Conservation (phyloP, 2,797 vertebrate genomes). For the Xenops minutus region DNA sequence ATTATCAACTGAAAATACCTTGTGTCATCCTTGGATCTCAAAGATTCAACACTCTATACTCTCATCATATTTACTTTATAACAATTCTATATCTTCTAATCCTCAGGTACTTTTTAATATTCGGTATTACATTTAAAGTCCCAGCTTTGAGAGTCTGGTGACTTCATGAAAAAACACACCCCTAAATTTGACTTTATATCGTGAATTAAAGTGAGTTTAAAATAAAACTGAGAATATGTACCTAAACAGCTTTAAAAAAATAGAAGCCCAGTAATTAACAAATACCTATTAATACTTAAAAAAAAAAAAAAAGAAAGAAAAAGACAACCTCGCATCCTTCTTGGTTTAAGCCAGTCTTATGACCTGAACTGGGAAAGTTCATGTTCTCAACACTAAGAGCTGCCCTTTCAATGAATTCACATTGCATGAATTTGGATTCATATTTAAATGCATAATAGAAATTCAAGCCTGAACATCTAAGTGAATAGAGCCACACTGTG, state of each 20-base stretch:
- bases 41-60: background rate
- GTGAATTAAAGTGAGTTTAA: background rate
- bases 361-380: background rate
- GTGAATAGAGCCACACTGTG: conserved; percentile 46
- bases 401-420: background rate
- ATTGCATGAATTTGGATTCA: background rate
- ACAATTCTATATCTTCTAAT: background rate
- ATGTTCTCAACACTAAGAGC: background rate
- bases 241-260: background rate
- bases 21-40: conserved; percentile 1
- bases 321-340: background rate
- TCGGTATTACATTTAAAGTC: background rate
- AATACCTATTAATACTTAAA: background rate
- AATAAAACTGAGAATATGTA: background rate
- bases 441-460: background rate
- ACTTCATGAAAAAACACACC: background rate
- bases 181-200: background rate
- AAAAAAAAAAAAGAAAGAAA: background rate
- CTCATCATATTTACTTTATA: background rate
- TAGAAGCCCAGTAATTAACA: background rate
- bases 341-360: background rate
- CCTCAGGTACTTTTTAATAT: background rate
- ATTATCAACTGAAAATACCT: conserved; percentile 46
- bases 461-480: conserved; percentile 35
- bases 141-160: background rate